A percentile compares a stretch with the other conserved stretches of the same genome.
Conservation (phyloP, 2,113 vertebrate species). For the Microcebus murinus region DNA sequence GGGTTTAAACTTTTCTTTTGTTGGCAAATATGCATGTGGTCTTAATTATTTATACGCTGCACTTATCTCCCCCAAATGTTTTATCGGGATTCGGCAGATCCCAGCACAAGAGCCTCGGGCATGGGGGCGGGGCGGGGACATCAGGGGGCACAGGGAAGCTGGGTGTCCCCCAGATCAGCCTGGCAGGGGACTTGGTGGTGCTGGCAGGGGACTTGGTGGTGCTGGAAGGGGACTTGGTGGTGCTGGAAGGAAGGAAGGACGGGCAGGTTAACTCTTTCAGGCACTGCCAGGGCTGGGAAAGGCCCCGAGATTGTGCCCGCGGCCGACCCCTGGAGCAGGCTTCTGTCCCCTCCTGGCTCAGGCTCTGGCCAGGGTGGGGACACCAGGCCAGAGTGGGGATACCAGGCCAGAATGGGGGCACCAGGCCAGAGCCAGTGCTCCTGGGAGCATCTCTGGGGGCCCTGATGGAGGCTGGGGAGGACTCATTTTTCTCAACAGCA, state of each 20-base stretch:
- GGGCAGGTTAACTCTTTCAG: neutral
- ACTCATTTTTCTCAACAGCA: neutral
- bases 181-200: neutral
- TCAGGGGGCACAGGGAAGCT: neutral
- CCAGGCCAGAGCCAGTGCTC: accelerated
- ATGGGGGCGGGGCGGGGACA: neutral
- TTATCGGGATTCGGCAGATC: constrained; percentile 45
- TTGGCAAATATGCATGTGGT: constrained; percentile 59
- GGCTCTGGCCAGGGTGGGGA: too few relatives aligned
- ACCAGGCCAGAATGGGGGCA: neutral
- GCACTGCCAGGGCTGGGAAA: neutral
- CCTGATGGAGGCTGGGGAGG: accelerated
- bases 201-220: neutral
- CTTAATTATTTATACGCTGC: constrained; percentile 80
- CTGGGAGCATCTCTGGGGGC: neutral
- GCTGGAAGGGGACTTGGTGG: neutral
- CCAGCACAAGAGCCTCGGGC: neutral
- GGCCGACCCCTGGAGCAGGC: neutral
- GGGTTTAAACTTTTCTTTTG: constrained; percentile 36
- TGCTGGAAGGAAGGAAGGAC: neutral
- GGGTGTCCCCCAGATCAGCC: neutral
- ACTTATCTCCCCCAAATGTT: constrained; percentile 73
- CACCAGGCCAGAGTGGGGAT: too few relatives aligned
- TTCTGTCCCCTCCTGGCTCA: accelerated
- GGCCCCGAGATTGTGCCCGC: accelerated